Percentiles rank a stretch among this genome's conserved stretches.
Evolutionary conservation across 2,113 vertebrate genomes (phyloP).

Genomic region (Vidua chalybeata): DNA sequence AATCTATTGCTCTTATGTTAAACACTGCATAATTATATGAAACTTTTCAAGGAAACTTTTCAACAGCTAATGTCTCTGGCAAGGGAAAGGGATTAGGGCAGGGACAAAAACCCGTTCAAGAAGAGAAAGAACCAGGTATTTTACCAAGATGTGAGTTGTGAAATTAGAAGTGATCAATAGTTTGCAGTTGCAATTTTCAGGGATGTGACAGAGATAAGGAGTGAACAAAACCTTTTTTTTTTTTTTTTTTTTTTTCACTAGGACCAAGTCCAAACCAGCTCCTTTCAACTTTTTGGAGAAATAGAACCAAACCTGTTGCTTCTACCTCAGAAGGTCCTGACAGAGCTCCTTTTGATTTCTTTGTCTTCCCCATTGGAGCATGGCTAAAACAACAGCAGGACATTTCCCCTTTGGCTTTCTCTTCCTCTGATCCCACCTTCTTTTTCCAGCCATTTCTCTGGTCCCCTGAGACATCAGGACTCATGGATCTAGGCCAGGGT

Average conservation of each 20-base stretch:
- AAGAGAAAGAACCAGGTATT: background rate
- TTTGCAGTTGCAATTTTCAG: background rate
- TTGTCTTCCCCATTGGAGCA: background rate
- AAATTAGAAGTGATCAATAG: background rate
- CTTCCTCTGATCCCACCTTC: background rate
- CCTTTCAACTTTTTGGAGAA: background rate
- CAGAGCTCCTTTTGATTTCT: background rate
- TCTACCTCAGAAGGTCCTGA: background rate
- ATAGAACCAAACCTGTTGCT: background rate
- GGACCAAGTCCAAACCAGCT: background rate
- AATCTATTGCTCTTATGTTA: background rate
- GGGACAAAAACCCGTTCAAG: background rate
- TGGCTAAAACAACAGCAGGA: background rate
- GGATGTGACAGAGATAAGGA: background rate
- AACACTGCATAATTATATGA: background rate
- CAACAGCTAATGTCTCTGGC: background rate
- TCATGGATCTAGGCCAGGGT: background rate
- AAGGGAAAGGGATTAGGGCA: background rate
- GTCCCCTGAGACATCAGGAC: background rate
- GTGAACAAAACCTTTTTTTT: background rate
- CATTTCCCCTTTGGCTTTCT: background rate
- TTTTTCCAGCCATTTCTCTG: background rate
- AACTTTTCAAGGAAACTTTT: constrained; percentile 19
- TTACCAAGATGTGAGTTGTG: background rate
- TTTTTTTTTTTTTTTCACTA: background rate